Base-by-base conservation (phyloP, 2,797 vertebrate genomes). In the Sebastes matsubarae region DNA sequence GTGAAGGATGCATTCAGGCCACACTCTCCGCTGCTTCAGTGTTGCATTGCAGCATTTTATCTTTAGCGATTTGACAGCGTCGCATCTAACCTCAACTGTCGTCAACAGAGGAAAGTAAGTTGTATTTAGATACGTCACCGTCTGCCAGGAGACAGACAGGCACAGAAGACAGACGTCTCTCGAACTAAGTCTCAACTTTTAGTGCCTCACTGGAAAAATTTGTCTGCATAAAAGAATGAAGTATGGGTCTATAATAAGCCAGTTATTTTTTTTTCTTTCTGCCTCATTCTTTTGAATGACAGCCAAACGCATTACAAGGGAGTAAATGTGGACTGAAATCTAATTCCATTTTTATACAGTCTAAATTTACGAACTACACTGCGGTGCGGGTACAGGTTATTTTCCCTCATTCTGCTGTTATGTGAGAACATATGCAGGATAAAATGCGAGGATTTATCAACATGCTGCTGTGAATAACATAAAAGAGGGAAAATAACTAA, bases 11-110 rank as follows among this genome's bases (percentile, higher is more conserved):
- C 81, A 86, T 92, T 90, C 83, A 88, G 84, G 87, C 84, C 86
- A 76, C 76, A 75, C 66, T 79, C 57, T 42, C 68, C 4, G 27
- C 72, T 60, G 57, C 67, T 70, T 68, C 29, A 83, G 60, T 83
- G 86, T 87, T 84, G 84, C 85, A 86, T n/a, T 86, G 87, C 88
- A 85, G 83, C 52, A 82, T 81, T 87, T 92, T 72, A 89, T 90
- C 84, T 90, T 69, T 10, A 25, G 55, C 10, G 2, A n/a, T 36
- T 27, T 86, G 84, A 88, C 83, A 78, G 72, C 1, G 32, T 52
- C 71, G 69, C 18, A 38, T 71, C 67, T 32, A 68, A 74, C 78
- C 81, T 87, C 34, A 24, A 29, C 71, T 64, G 61, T 73, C 24
- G 7, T 67, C 57, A 77, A 25, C 32, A 58, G 27, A 55, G 59